These are phyloP conservation scores for Drosophila robusta DNA, from an alignment of 2,888 invertebrate species.

Conservation along the genomic window DNA sequence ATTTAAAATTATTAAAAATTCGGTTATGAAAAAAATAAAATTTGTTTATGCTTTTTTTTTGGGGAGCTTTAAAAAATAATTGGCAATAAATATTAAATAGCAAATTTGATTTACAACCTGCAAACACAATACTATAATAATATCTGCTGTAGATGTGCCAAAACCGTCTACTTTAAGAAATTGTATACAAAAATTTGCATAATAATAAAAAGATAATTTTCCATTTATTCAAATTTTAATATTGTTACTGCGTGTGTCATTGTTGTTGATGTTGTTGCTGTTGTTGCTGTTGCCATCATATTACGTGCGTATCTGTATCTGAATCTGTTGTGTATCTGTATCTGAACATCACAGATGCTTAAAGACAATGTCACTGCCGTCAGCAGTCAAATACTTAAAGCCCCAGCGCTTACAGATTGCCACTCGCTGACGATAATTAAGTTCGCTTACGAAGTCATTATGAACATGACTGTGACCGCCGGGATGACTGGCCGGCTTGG, in stretches of 20 bases:
- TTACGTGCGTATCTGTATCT: slow-evolving; percentile 18
- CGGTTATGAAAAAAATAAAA: too few species aligned
- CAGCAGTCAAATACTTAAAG: background rate
- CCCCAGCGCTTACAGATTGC: slow-evolving; percentile 1
- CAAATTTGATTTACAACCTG: background rate
- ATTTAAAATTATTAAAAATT: too few species aligned
- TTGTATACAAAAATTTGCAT: slow-evolving; percentile 5
- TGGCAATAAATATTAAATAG: background rate
- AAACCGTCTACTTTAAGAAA: background rate
- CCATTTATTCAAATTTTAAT: slow-evolving; percentile 1
- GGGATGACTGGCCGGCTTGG: slow-evolving; percentile 22
- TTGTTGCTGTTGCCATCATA: slow-evolving; percentile 19
- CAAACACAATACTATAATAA: background rate
- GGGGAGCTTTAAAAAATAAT: background rate
- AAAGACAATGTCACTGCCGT: slow-evolving; percentile 48
- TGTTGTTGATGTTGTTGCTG: slow-evolving; percentile 1
- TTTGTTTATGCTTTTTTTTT: too few species aligned
- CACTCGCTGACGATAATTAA: slow-evolving; percentile 11
- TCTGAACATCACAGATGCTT: slow-evolving; percentile 8
- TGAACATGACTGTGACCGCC: slow-evolving; percentile 22
- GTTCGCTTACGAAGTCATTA: slow-evolving; percentile 3
- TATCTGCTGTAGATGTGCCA: too few species aligned
- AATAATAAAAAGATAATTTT: slow-evolving; percentile 6
- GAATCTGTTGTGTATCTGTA: slow-evolving; percentile 4
- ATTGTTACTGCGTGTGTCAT: slow-evolving; percentile 16